These are phyloP conservation scores for Esperia sulphurella DNA, from an alignment of 2,888 invertebrate genomes.

Conservation along the genomic window DNA sequence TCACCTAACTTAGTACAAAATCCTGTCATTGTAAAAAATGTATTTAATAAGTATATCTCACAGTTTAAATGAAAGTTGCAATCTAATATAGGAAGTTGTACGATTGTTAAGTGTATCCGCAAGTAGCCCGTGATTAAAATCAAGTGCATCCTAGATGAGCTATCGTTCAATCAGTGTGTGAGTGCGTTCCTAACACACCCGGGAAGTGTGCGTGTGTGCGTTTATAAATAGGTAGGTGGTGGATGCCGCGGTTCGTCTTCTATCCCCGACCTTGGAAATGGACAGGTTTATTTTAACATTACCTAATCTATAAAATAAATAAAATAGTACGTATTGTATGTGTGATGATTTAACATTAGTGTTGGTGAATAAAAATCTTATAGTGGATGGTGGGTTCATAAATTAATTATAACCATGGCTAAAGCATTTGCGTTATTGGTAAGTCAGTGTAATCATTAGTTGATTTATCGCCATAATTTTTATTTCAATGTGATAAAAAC, in stretches of 20 bases:
- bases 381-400: slow-evolving; percentile 16
- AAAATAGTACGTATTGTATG: slow-evolving; percentile 4
- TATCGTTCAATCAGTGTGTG: slow-evolving; percentile 21
- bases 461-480: neutral
- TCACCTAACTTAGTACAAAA: too few relatives aligned
- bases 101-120: slow-evolving; percentile 9
- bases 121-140: slow-evolving; percentile 26
- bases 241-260: slow-evolving; percentile 52
- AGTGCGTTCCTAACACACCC: slow-evolving; percentile 18
- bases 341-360: slow-evolving; percentile 27
- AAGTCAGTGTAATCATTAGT: slow-evolving; percentile 17
- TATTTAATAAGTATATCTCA: neutral
- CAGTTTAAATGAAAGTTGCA: neutral
- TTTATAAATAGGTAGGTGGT: slow-evolving; percentile 72
- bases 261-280: slow-evolving; percentile 70
- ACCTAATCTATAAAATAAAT: slow-evolving; percentile 13
- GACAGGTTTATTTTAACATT: slow-evolving; percentile 37
- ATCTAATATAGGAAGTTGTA: slow-evolving; percentile 2
- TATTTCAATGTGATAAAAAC: neutral
- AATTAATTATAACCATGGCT: slow-evolving; percentile 39
- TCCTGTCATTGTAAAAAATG: too few relatives aligned
- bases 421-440: slow-evolving; percentile 53
- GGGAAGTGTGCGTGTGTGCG: slow-evolving; percentile 50
- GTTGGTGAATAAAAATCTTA: slow-evolving; percentile 23
- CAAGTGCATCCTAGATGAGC: slow-evolving; percentile 24